These are phyloP conservation scores for Lepus oiostolus DNA, from an alignment of 2,797 vertebrate species.

Conservation along the genomic window DNA sequence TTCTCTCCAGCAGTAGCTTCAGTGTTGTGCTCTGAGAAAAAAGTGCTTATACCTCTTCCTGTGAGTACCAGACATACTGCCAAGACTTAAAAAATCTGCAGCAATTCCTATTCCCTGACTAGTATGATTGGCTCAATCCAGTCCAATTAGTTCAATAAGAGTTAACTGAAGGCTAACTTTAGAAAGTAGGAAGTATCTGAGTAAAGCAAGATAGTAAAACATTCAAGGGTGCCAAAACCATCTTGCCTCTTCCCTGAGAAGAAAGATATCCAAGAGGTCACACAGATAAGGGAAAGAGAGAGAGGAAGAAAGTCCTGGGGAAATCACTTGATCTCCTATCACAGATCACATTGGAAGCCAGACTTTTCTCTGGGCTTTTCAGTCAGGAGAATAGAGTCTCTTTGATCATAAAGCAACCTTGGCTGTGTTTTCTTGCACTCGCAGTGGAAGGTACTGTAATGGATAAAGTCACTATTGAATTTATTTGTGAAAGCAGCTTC, in stretches of 20 bases:
- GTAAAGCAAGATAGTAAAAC: not conserved
- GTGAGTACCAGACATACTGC: not conserved
- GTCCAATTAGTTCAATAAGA: not conserved
- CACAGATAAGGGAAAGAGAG: not conserved
- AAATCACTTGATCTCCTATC: not conserved
- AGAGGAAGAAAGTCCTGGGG: not conserved
- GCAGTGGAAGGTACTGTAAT: not conserved
- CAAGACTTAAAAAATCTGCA: not conserved
- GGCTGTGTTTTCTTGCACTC: not conserved
- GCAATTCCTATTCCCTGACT: not conserved
- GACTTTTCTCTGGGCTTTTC: not conserved
- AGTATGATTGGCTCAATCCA: not conserved
- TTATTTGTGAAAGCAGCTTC: slow-evolving; percentile 15
- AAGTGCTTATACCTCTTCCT: not conserved
- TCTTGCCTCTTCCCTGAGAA: not conserved
- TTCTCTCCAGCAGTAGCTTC: not conserved
- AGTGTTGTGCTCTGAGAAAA: not conserved
- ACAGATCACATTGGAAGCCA: not conserved
- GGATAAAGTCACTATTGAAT: not conserved
- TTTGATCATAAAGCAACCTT: not conserved
- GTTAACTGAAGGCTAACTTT: not conserved
- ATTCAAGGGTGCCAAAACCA: not conserved
- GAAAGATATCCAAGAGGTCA: not conserved
- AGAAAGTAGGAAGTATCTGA: not conserved
- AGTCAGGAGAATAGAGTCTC: not conserved